Base-by-base conservation (phyloP, 2,113 vertebrate genomes). In the Elephantulus edwardii region DNA sequence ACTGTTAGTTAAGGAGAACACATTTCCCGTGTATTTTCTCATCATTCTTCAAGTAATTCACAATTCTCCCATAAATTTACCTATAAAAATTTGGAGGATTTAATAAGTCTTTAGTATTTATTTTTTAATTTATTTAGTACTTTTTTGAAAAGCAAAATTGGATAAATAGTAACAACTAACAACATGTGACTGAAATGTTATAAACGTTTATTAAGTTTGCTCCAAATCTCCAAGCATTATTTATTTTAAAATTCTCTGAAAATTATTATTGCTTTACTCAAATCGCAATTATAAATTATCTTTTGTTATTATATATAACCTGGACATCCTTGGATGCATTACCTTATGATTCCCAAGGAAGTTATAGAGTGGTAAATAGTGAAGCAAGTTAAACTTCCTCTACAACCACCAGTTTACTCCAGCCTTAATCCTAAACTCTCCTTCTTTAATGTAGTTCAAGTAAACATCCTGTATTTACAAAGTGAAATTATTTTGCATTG, bases 361-460 rank as follows among this genome's bases (percentile, higher is more conserved):
- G 19, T 50, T 82, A 12, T n/a, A n/a, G 60, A 80, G 60, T 93
- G 68, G 68, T 35, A 94, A 90, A 81, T 83, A 66, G 56, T 64
- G 54, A 91, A 74, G 54, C 88, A 96, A 95, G 95, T 95, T 96
- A 87, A 83, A 33, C 38, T 94, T 91, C 91, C 3, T 58, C 87
- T 16, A 71, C 16, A 6, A 19, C 35, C 72, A 68, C 22, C 8
- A 42, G 28, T 70, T 80, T 75, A 60, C 38, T 83, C 38, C 4
- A 8, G 3, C 68, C 66, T 92, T 70, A 62, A 72, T 48, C 42
- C 24, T 6, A 64, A 6, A 8, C 9, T 8, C 10, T 77, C 22
- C 28, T 87, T 87, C 60, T 24, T 81, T 66, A 83, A 66, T 48
- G 11, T 48, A 76, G 81, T 88, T 64, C 54, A 79, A 54, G 28